These are phyloP conservation scores for Lysandra bellargus DNA, from an alignment of 2,888 invertebrate species.

Conservation along the genomic window DNA sequence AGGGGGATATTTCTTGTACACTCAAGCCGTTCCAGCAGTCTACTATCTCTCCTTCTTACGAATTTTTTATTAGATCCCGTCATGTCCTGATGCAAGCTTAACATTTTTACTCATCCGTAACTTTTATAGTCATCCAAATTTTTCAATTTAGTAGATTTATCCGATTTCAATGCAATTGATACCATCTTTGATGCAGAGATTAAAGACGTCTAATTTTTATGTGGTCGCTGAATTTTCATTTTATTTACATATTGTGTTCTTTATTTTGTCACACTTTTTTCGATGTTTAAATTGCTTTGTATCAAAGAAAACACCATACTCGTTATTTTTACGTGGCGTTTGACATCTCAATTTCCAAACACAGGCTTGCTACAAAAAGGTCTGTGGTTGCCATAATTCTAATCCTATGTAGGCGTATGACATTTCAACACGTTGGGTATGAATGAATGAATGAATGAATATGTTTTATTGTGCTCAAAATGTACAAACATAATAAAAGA, in stretches of 20 bases:
- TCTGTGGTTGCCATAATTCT: not conserved
- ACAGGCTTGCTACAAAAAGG: not conserved
- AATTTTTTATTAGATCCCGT: too few species aligned
- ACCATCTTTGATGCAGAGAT: not conserved
- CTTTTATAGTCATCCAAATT: too few species aligned
- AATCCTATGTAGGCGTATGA: not conserved
- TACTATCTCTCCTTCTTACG: too few species aligned
- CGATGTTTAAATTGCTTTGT: not conserved
- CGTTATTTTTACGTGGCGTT: not conserved
- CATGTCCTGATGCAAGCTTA: too few species aligned
- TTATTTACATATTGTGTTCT: not conserved
- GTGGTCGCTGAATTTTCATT: too few species aligned
- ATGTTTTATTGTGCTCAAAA: too few species aligned
- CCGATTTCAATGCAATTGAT: not conserved
- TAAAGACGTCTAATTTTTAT: not conserved
- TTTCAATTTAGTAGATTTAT: too few species aligned
- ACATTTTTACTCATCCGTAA: too few species aligned
- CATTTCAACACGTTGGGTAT: not conserved
- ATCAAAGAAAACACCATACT: not conserved
- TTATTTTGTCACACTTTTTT: not conserved
- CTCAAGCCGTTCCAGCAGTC: too few species aligned
- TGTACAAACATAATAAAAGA: too few species aligned
- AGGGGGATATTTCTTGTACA: too few species aligned
- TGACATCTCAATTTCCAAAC: not conserved
- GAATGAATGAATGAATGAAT: too few species aligned